Evolutionary conservation across 2,113 vertebrate genomes (phyloP), one percentile per base, ranked within the genome.

Genomic region (Toxotes chatareus): DNA sequence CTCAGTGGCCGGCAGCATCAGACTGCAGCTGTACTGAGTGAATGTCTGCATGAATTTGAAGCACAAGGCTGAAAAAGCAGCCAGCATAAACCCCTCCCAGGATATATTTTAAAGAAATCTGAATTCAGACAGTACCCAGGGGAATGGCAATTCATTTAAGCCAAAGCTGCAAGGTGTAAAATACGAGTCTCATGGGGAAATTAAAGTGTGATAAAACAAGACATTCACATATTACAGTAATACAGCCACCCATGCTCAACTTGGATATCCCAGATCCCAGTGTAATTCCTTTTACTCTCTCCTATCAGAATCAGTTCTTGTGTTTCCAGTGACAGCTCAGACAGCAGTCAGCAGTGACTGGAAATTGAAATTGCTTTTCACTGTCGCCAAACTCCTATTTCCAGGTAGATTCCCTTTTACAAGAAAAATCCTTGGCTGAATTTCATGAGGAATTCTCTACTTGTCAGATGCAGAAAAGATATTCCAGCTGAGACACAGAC

Each of bases 191-290:
- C 81, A 76, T 13, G 55, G 67, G 88, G 84, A 89, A 89, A 87
- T 91, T 83, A 83, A 85, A 86, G 64, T 70, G 69, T 72, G 85
- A 90, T 89, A 84, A 90, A 91, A 90, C 75, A 84, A 80, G 85
- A 91, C 67, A 56, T 87, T 88, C 68, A 62, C 62, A 76, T 78
- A 89, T 85, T 68, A 85, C 70, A 80, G 75, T 72, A 75, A 78
- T 72, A 75, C 76, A 76, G 68, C 84, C 27, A 40, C 70, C 71
- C 14, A 27, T 79, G 73, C 61, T 82, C 65, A 82, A 69, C 80
- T 42, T 63, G 69, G 80, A 81, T 77, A 53, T 70, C 77, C 61
- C 57, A 64, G 67, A 72, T 67, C 59, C 66, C 55, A 12, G 68
- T 19, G 79, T 83, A 82, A 88, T 88, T 77, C 72, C 71, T 76